Conservation (phyloP, 2,888 invertebrate genomes). For the Torymus texanus region DNA sequence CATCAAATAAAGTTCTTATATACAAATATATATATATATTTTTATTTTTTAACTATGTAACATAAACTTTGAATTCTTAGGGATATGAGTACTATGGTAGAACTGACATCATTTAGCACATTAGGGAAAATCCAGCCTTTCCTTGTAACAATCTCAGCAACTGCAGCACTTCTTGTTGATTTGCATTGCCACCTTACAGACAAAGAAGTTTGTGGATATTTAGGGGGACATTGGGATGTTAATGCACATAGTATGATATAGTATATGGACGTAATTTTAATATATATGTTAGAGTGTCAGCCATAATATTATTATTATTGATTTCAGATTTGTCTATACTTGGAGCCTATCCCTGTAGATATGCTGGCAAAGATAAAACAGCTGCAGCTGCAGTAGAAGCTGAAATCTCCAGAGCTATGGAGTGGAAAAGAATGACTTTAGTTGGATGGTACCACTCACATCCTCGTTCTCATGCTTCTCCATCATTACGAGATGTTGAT, state of each 20-base stretch:
- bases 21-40: background rate
- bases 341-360: conserved; percentile 92
- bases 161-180: conserved; percentile 91
- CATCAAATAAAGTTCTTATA: conserved; percentile 43
- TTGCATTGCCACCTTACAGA: conserved; percentile 96
- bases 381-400: conserved; percentile 86
- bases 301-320: conserved; percentile 62
- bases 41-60: background rate
- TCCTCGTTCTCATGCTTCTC: conserved; percentile 90
- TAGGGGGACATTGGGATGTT: conserved; percentile 96
- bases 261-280: conserved; percentile 8
- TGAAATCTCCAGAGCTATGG: conserved; percentile 89
- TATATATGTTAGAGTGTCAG: background rate
- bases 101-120: conserved; percentile 90
- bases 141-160: conserved; percentile 89
- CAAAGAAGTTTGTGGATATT: conserved; percentile 96
- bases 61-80: conserved; percentile 76
- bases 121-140: conserved; percentile 95
- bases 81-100: conserved; percentile 92
- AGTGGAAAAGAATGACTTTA: conserved; percentile 86
- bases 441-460: conserved; percentile 98
- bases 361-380: conserved; percentile 86
- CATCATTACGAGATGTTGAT: conserved; percentile 91
- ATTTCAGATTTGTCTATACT: conserved; percentile 87
- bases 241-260: conserved; percentile 90